Base-by-base conservation (phyloP, 2,113 vertebrate genomes). In the Mugil cephalus region DNA sequence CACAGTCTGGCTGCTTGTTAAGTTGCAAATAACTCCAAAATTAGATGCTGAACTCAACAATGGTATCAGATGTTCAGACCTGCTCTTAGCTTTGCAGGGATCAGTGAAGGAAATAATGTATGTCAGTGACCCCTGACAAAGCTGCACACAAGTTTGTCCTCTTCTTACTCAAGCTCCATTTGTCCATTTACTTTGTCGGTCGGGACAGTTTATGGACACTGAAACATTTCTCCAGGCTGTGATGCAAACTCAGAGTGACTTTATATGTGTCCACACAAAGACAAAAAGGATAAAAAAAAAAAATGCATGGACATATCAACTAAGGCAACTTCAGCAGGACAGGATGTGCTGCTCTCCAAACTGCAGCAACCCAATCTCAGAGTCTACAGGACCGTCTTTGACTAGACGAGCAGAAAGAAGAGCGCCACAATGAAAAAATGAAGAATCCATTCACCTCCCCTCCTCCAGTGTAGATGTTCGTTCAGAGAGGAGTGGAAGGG, bases 241-340 rank as follows among this genome's bases (percentile, higher is more conserved):
- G 52, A 64, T 72, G 62, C 66, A 70, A 85, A 75, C 66, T 75
- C 53, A 39, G 19, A 42, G 34, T 18, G 36, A 68, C 61, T 24
- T 30, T n/a, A 6, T 36, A 15, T 43, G 14, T 6, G 46, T 61
- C 15, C 45, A 17, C n/a, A 52, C 7, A 3, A 4, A 4, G 35
- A 60, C 11, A 6, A 36, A 3, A 30, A 74, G 7, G 54, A 34
- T 3, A 52, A 54, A 61, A 52, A 8, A 72, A 52, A 54, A 61
- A 52, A 8, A 72, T 12, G 39, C 10, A 19, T 34, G n/a, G 77
- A 24, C 14, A 30, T 59, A 68, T 48, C 56, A 75, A 85, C 80
- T 82, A 89, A 92, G 89, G 89, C 85, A 83, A 81, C 80, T 85
- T 77, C 72, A 80, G 75, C 55, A 79, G 79, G 60, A 58, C 63